Evolutionary conservation across 2,113 vertebrate species (phyloP).

Genomic region (Sphaerodactylus townsendi): DNA sequence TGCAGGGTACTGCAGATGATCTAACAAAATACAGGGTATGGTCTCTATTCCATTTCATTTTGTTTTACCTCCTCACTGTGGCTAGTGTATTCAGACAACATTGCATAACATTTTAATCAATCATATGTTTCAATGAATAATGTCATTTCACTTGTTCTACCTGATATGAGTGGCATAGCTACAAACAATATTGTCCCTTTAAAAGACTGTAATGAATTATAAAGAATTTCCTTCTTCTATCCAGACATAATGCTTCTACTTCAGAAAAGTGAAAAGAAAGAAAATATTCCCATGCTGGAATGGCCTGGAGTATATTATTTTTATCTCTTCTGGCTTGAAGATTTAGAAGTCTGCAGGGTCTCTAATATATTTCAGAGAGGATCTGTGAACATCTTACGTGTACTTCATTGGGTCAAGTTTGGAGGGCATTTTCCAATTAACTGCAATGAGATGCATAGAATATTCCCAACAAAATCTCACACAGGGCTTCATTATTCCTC

Average conservation of each 20-base stretch:
- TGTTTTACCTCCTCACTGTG: background rate
- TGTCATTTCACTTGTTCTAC: background rate
- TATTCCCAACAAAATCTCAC: background rate
- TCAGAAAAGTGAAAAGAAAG: background rate
- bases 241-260: background rate
- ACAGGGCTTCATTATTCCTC: constrained; percentile 25
- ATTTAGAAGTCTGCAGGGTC: background rate
- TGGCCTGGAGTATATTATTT: constrained; percentile 13
- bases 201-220: background rate
- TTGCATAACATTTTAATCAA: background rate
- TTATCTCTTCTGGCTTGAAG: constrained; percentile 14
- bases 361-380: constrained; percentile 12
- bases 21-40: too few relatives aligned
- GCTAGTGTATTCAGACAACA: background rate
- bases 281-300: background rate
- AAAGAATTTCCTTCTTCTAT: background rate
- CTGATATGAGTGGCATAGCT: background rate
- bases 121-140: background rate
- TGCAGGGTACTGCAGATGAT: too few relatives aligned
- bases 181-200: background rate
- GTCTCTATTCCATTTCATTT: too few relatives aligned
- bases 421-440: constrained; percentile 27
- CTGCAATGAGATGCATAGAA: background rate
- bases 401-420: constrained; percentile 24
- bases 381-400: background rate